Evolutionary conservation across 1,140 invertebrate genomes (phyloP), one percentile per base, ranked within the genome.

Genomic region (Eriocheir sinensis): DNA sequence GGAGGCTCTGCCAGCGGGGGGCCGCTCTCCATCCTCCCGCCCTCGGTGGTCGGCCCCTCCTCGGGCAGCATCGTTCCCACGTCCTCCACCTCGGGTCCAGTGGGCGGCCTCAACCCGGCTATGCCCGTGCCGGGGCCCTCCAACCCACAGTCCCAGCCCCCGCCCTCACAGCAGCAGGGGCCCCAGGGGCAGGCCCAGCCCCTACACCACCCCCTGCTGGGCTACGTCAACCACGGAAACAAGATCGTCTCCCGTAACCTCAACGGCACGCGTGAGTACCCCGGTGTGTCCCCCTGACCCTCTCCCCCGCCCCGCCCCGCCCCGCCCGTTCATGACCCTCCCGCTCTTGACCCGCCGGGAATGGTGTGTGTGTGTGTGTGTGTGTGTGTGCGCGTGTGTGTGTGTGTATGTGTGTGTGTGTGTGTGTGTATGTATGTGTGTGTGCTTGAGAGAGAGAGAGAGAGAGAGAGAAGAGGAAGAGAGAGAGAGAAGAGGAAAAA

Each of bases 251-350:
- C 97, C 93, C 96, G 97, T 93, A 97, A 97, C 95, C 96, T 97
- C 96, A 97, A 97, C 96, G 97, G 97, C 96, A 97, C 97, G 95
- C 96, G 97, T 97, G 96, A 97, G 97, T 97, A 95, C 60, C n/a
- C 30, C 36, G 34, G 90, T 92, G 30, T 83, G 88, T 48, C n/a
- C 40, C 44, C 9, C 38, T 40, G 40, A 8, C 44, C 44, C 44
- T 12, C 38, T 12, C 38, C 27, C 4, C 32, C 44, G 17, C 38
- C 15, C 41, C 15, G 38, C 34, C 30, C 44, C 21, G 38, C 44
- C 44, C 40, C 0, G 15, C 30, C 17, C 3, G 32, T 15, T 30
- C 36, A 1, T 34, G 17, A 21, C 3, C 0, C 60, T 72, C 60
- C n/a, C 60, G n/a, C 60, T 72, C 60, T 72, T 72, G 60, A 15